Percentiles rank a stretch among this genome's conserved stretches.
These are phyloP conservation scores for Furcula furcula DNA, from an alignment of 2,888 invertebrate genomes.

Conservation along the genomic window DNA sequence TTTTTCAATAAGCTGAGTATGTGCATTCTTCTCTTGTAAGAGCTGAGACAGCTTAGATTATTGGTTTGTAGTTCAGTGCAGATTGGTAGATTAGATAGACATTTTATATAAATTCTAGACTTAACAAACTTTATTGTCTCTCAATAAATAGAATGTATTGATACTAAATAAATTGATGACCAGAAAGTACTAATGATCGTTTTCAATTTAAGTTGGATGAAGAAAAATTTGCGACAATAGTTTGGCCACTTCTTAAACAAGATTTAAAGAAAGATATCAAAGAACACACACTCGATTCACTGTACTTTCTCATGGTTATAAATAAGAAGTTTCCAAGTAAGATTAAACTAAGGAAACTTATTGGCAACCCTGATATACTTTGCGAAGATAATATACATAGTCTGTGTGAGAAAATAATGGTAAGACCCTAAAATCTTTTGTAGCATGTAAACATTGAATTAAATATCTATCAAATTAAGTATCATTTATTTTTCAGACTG, in stretches of 20 bases:
- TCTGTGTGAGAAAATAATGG: slow-evolving; percentile 84
- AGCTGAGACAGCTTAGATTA: too few species aligned
- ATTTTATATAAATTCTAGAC: too few species aligned
- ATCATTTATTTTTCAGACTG: slow-evolving; percentile 78
- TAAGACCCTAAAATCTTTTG: slow-evolving; percentile 58
- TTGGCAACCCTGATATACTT: slow-evolving; percentile 81
- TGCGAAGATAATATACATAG: slow-evolving; percentile 79
- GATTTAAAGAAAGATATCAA: slow-evolving; percentile 83
- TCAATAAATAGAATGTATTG: too few species aligned
- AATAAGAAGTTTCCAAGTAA: slow-evolving; percentile 67
- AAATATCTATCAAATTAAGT: too few species aligned
- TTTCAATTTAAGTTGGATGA: slow-evolving; percentile 68
- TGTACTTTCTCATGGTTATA: slow-evolving; percentile 82
- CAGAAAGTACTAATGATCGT: background rate
- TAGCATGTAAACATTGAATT: too few species aligned
- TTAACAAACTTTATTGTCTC: too few species aligned
- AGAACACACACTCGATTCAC: slow-evolving; percentile 84
- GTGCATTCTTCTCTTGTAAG: too few species aligned
- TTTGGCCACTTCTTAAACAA: slow-evolving; percentile 83
- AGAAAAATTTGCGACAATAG: slow-evolving; percentile 74
- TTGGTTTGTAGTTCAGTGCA: too few species aligned
- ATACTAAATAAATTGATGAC: too few species aligned
- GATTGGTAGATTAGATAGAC: too few species aligned
- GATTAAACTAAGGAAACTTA: slow-evolving; percentile 77
- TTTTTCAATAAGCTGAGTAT: too few species aligned